Evolutionary conservation across 2,888 invertebrate genomes (phyloP), one percentile per base, ranked within the genome.

Genomic region (Notodonta ziczac): DNA sequence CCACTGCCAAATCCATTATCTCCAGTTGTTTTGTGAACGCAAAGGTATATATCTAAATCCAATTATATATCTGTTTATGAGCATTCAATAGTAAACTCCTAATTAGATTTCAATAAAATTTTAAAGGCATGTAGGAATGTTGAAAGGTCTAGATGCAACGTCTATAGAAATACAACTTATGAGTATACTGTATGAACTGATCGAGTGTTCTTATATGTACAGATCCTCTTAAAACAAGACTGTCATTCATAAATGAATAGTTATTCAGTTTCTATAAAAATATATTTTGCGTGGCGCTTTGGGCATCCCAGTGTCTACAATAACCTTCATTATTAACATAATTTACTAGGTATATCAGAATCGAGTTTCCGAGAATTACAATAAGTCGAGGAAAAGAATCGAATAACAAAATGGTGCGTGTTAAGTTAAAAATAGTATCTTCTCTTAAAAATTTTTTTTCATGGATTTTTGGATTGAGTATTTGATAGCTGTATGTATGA

Each of bases 321-420:
- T 12, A 50, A 9, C 14, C 50, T 7, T 16, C 16, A 14, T 16
- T 14, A 58, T 58, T 44, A 53, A 40, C 52, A 58, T 58, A 53
- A 53, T 42, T 58, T 53, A 53, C 35, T 24, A 24, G 24, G 44
- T 10, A 52, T 40, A 42, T 52, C 14, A n/a, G 44, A 46, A 53
- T 46, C 10, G 56, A 59, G 52, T 57, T 58, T 16, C 9, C 48
- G 58, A 62, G 59, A 57, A 48, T 40, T 58, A 52, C 46, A 60
- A 51, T 56, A 52, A 56, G 42, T 50, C 16, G 50, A 50, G 50
- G 50, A 50, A 50, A 56, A 56, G 44, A 42, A n/a, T 14, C 55
- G 55, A 48, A 48, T 48, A 48, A 48, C n/a, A 48, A 4, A 64
- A 66, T 66, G 61, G 50, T 48, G 52, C 51, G 51, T 60, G 60